Percentiles rank a stretch among this genome's conserved stretches.
These are phyloP conservation scores for Oasisia sp. DNA, from an alignment of 2,888 invertebrate genomes.

Conservation along the genomic window DNA sequence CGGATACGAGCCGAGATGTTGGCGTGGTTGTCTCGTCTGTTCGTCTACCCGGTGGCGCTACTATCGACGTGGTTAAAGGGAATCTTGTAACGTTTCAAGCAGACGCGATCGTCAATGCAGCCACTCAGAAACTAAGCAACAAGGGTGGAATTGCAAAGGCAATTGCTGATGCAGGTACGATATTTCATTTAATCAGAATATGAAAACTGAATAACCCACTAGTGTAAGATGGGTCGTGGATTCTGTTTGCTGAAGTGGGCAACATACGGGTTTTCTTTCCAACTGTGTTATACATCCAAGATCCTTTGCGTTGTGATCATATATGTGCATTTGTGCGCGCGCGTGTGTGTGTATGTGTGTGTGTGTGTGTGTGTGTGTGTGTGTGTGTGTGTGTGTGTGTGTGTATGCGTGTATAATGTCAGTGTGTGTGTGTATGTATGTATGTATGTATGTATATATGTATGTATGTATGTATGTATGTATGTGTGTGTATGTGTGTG, in stretches of 20 bases:
- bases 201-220: not conserved
- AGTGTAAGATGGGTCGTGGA: no score
- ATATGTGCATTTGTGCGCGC: no score
- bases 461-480: not conserved
- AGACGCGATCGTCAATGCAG: not conserved
- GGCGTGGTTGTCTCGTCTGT: not conserved
- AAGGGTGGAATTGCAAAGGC: not conserved
- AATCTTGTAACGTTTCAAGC: not conserved
- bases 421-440: slow-evolving; percentile 22
- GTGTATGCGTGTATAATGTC: slow-evolving; percentile 26
- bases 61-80: not conserved
- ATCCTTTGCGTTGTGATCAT: no score
- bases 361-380: not conserved
- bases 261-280: no score
- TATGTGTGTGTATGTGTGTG: not conserved
- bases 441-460: not conserved
- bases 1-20: not conserved
- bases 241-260: no score
- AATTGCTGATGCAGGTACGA: no score
- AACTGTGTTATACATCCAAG: no score
- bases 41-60: not conserved
- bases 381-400: slow-evolving; percentile 32
- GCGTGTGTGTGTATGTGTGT: not conserved
- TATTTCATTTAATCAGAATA: no score
- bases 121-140: not conserved